Conservation (phyloP, 2,888 invertebrate genomes). For the Eurois occulta region DNA sequence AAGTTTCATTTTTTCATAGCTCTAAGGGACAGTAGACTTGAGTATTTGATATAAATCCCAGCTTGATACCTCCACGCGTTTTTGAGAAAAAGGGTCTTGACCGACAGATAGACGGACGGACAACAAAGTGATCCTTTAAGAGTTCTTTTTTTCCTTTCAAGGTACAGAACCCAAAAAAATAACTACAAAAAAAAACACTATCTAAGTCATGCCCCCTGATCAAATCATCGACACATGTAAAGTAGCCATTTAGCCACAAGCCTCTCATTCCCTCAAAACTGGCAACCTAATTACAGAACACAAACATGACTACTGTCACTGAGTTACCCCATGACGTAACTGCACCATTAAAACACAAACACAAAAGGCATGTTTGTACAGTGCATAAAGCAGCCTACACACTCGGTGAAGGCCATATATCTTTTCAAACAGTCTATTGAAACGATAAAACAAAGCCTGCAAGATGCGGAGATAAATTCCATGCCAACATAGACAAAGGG, state of each 20-base stretch:
- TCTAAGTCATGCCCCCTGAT: background rate
- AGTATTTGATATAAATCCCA: too few relatives aligned
- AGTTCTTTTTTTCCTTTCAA: too few relatives aligned
- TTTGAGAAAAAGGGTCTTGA: too few relatives aligned
- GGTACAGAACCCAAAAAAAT: too few relatives aligned
- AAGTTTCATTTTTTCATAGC: too few relatives aligned
- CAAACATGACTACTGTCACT: conserved; percentile 18
- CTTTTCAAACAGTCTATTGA: conserved; percentile 65
- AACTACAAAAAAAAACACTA: background rate
- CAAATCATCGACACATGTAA: background rate
- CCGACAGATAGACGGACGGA: too few relatives aligned
- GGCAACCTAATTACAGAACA: conserved; percentile 22
- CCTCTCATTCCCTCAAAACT: conserved; percentile 3
- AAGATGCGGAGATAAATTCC: conserved; percentile 65
- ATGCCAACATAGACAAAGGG: conserved; percentile 47
- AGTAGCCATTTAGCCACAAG: background rate
- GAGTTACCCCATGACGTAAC: conserved; percentile 38
- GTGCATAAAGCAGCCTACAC: conserved; percentile 46
- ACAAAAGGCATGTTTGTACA: conserved; percentile 27
- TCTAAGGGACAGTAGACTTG: too few relatives aligned
- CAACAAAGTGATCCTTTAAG: too few relatives aligned
- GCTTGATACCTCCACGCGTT: too few relatives aligned
- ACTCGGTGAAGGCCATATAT: conserved; percentile 57
- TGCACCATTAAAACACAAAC: conserved; percentile 18
- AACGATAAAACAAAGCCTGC: conserved; percentile 65